Percentiles rank a stretch among this genome's conserved stretches.
Conservation (phyloP, 1,140 invertebrate genomes). For the Rhopalosiphum maidis region DNA sequence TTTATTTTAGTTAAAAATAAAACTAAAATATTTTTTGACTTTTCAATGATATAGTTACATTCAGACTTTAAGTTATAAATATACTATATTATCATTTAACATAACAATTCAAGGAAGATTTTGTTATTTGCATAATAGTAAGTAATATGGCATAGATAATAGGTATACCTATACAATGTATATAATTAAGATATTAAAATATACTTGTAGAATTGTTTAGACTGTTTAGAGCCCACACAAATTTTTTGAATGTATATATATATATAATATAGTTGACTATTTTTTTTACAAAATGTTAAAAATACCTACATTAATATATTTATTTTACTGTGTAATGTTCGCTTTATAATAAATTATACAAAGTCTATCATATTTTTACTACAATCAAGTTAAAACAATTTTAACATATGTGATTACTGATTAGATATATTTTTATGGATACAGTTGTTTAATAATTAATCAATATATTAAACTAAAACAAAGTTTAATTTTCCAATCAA, state of each 20-base stretch:
- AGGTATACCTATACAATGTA: not conserved
- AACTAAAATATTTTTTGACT: too few species aligned
- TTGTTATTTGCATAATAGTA: not conserved
- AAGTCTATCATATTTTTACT: not conserved
- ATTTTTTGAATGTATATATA: not conserved
- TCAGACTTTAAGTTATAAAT: not conserved
- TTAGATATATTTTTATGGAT: not conserved
- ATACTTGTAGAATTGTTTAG: not conserved
- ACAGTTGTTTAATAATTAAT: too few species aligned
- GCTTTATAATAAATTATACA: not conserved
- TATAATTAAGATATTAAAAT: not conserved
- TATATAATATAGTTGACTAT: not conserved
- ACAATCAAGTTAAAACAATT: not conserved
- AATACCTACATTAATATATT: not conserved
- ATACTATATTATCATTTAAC: not conserved
- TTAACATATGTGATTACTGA: not conserved
- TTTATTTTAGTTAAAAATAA: not conserved
- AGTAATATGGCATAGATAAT: not conserved
- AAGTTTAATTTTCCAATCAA: too few species aligned
- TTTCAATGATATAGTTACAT: too few species aligned
- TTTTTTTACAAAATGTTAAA: not conserved
- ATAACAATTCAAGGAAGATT: not conserved
- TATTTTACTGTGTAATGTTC: not conserved
- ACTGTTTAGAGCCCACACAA: not conserved
- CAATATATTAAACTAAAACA: too few species aligned